Evolutionary conservation across 2,113 vertebrate genomes (phyloP).

Genomic region (Willisornis vidua): DNA sequence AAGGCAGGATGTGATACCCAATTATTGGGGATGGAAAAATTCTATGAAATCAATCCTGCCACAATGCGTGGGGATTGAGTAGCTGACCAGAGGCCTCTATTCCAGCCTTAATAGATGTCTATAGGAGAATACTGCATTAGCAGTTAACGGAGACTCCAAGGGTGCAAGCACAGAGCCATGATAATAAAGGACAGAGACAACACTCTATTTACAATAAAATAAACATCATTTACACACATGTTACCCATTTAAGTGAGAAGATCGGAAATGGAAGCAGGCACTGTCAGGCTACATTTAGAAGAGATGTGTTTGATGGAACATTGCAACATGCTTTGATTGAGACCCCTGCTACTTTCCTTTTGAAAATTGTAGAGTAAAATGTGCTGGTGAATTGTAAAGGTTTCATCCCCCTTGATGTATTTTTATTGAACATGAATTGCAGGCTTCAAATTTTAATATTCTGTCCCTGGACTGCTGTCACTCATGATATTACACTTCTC

Average conservation of each 20-base stretch:
- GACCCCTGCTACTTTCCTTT: conserved; percentile 62
- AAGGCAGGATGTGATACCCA: not conserved
- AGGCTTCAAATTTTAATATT: conserved; percentile 72
- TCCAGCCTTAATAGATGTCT: not conserved
- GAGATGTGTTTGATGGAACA: conserved; percentile 61
- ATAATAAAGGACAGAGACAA: conserved; percentile 40
- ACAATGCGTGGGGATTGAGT: not conserved
- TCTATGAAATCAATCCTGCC: not conserved
- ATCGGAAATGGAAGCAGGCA: conserved; percentile 49
- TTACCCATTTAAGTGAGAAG: conserved; percentile 68
- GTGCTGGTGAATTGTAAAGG: conserved; percentile 60
- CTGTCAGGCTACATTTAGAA: conserved; percentile 66
- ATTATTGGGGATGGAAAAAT: not conserved
- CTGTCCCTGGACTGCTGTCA: conserved; percentile 53
- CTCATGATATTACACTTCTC: conserved; percentile 2
- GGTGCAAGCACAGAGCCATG: not conserved
- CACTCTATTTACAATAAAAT: conserved; percentile 65
- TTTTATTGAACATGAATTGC: conserved; percentile 67
- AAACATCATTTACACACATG: conserved; percentile 47
- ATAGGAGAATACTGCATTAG: not conserved
- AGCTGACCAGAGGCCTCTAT: not conserved
- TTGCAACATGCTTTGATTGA: conserved; percentile 50
- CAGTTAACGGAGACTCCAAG: conserved; percentile 1
- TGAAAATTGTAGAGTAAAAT: conserved; percentile 69
- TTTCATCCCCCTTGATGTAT: conserved; percentile 68